These are phyloP conservation scores for Pterostichus niger DNA, from an alignment of 2,888 invertebrate genomes.

Conservation along the genomic window DNA sequence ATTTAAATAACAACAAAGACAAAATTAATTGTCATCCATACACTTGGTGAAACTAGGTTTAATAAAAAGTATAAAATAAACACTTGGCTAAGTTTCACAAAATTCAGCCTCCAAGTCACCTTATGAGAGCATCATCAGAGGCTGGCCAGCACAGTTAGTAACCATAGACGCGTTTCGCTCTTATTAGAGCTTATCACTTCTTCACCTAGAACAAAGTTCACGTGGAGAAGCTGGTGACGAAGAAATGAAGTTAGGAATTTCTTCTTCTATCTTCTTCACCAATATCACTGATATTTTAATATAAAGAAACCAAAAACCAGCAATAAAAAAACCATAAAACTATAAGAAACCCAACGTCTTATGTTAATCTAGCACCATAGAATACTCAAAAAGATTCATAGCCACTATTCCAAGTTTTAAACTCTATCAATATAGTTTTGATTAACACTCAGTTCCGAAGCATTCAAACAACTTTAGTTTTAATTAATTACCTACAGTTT, in stretches of 20 bases:
- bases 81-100: no score
- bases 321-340: constrained; percentile 59
- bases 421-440: constrained; percentile 14
- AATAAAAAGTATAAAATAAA: no score
- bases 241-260: background rate
- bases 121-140: no score
- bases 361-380: constrained; percentile 1
- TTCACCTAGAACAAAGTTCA: no score
- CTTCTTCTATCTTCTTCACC: background rate
- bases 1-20: no score
- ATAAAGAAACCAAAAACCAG: constrained; percentile 60
- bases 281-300: constrained; percentile 59
- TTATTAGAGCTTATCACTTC: no score
- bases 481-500: constrained; percentile 40
- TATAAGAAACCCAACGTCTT: background rate
- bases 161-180: no score
- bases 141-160: no score
- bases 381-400: constrained; percentile 48
- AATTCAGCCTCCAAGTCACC: no score
- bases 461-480: background rate
- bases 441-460: background rate
- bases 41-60: no score
- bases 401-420: constrained; percentile 39
- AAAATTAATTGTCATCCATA: no score
- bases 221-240: no score